phyloP scores from a whole-genome alignment of 2,888 invertebrate species.

The Tromatobia lineatoria region DNA sequence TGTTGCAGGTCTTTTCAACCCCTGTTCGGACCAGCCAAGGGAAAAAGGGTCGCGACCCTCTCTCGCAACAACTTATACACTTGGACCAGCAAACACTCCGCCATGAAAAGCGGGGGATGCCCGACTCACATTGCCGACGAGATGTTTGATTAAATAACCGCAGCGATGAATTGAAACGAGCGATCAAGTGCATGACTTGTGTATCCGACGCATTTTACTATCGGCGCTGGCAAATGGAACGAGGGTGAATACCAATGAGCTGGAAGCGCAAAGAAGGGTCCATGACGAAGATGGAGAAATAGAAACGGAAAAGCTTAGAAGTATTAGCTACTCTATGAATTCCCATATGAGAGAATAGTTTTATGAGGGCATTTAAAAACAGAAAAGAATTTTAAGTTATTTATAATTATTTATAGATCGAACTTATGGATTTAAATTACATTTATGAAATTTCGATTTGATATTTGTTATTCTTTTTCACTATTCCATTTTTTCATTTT shows the following conservation, averaged over 20 bases:
- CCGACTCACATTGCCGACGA: slow-evolving; percentile 64
- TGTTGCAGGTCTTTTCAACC: slow-evolving; percentile 78
- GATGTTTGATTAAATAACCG: slow-evolving; percentile 85
- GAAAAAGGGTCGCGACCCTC: slow-evolving; percentile 65
- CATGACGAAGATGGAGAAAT: slow-evolving; percentile 34
- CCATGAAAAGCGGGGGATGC: slow-evolving; percentile 18
- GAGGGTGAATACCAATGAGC: slow-evolving; percentile 72
- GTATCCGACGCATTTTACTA: slow-evolving; percentile 67
- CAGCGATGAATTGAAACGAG: slow-evolving; percentile 84
- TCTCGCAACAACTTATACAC: neutral
- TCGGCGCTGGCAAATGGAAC: slow-evolving; percentile 23
- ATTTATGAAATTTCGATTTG: too few species aligned
- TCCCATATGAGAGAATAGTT: neutral
- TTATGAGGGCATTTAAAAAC: neutral
- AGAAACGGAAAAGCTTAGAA: slow-evolving; percentile 25
- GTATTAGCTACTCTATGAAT: slow-evolving; percentile 36
- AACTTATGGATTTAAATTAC: too few species aligned
- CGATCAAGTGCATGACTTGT: slow-evolving; percentile 84
- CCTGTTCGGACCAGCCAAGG: slow-evolving; percentile 53
- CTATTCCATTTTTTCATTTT: too few species aligned
- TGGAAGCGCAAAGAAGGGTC: slow-evolving; percentile 63
- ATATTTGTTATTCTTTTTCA: too few species aligned
- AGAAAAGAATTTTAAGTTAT: neutral
- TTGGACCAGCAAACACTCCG: slow-evolving; percentile 19
- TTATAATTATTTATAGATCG: neutral